phyloP scores from a whole-genome alignment of 2,113 vertebrate species.

The Chrysemys picta region DNA sequence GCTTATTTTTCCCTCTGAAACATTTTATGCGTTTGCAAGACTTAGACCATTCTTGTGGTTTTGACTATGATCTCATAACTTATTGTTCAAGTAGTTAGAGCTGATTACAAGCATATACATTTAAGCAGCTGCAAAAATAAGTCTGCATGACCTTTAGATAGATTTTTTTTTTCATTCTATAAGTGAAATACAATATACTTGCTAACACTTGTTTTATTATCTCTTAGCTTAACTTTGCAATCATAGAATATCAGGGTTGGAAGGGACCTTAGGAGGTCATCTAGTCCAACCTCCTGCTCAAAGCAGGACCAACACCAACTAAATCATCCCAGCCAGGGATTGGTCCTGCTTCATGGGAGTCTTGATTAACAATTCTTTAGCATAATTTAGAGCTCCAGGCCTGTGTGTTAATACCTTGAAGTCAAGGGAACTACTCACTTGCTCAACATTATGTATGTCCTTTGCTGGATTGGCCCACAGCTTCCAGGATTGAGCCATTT shows the following conservation, averaged over 20 bases:
- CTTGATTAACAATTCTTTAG: background rate
- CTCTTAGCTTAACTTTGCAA: background rate
- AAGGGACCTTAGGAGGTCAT: no score
- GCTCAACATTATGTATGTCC: background rate
- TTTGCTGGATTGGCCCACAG: fast-evolving
- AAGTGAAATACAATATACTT: background rate
- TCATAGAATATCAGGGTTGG: no score
- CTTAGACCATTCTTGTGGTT: no score
- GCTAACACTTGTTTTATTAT: background rate
- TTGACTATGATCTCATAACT: no score
- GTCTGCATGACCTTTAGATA: background rate
- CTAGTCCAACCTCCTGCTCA: no score
- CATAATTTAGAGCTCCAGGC: background rate
- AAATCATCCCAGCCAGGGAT: no score
- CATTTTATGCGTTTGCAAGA: no score
- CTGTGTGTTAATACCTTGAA: background rate
- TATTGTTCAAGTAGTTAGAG: no score
- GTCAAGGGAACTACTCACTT: background rate
- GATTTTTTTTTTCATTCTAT: background rate
- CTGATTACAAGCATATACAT: background rate
- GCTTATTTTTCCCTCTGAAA: no score
- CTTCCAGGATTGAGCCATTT: background rate
- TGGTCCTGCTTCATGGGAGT: background rate
- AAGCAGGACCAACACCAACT: no score
- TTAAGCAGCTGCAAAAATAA: background rate